These are phyloP conservation scores for Spatula versicolor DNA, from an alignment of 2,797 vertebrate genomes.

Conservation along the genomic window DNA sequence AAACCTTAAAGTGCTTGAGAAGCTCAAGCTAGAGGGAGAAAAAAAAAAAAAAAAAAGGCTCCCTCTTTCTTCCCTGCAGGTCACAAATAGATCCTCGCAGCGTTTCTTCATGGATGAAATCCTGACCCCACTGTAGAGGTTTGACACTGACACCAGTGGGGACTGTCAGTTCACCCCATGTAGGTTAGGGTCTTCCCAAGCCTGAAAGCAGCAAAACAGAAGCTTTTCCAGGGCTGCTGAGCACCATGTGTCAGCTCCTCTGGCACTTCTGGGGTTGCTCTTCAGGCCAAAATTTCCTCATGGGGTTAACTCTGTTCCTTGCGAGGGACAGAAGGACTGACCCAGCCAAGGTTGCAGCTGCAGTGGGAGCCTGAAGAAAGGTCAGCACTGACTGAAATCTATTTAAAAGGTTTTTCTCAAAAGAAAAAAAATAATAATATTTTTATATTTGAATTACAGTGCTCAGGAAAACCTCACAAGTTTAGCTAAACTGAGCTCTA, in stretches of 20 bases:
- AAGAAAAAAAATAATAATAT: rapidly evolving
- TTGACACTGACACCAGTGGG: not conserved
- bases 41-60: not conserved
- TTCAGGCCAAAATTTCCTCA: not conserved
- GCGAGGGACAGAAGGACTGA: not conserved
- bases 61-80: not conserved
- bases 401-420: not conserved
- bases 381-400: not conserved
- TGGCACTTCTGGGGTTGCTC: not conserved
- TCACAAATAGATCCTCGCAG: not conserved
- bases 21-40: not conserved
- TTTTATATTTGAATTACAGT: not conserved
- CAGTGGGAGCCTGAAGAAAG: not conserved
- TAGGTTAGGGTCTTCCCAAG: not conserved
- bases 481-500: not conserved
- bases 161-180: not conserved
- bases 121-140: not conserved
- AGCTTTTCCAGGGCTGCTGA: not conserved
- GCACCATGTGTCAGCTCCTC: not conserved
- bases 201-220: not conserved
- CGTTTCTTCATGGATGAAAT: not conserved
- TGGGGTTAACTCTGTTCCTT: not conserved
- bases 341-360: rapidly evolving
- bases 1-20: not conserved
- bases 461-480: not conserved